phyloP scores from a whole-genome alignment of 2,113 vertebrate genomes.

The Heterotis niloticus region DNA sequence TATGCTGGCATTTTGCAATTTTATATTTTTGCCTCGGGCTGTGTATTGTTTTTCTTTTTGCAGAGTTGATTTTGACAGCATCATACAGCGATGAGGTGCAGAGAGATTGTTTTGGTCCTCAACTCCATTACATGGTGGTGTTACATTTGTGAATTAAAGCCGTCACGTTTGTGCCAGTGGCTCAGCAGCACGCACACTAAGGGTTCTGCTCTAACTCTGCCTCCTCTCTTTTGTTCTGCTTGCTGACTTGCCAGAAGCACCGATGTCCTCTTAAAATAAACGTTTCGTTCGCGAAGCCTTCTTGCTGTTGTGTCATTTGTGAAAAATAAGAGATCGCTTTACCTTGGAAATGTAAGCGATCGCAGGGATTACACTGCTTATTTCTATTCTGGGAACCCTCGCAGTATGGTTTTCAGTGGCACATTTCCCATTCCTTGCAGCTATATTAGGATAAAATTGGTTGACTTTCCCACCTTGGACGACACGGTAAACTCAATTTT shows the following conservation, averaged over 20 bases:
- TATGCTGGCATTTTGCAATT: conserved; percentile 22
- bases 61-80: conserved; percentile 32
- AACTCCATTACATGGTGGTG: conserved; percentile 24
- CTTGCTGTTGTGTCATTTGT: conserved; percentile 20
- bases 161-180: conserved; percentile 9
- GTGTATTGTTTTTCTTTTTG: conserved; percentile 26
- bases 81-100: conserved; percentile 20
- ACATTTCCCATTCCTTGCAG: too few relatives aligned
- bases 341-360: too few relatives aligned
- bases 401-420: too few relatives aligned
- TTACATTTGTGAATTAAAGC: conserved; percentile 23
- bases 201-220: conserved; percentile 29
- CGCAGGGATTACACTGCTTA: too few relatives aligned
- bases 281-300: conserved; percentile 34
- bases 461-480: too few relatives aligned
- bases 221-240: conserved; percentile 28
- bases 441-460: too few relatives aligned
- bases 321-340: too few relatives aligned
- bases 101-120: conserved; percentile 24
- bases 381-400: too few relatives aligned
- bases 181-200: conserved; percentile 12
- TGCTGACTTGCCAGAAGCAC: conserved; percentile 39
- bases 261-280: conserved; percentile 51
- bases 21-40: conserved; percentile 32
- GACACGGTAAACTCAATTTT: too few relatives aligned